Base-by-base conservation (phyloP, 1,140 invertebrate species). In the Neelides sp. region DNA sequence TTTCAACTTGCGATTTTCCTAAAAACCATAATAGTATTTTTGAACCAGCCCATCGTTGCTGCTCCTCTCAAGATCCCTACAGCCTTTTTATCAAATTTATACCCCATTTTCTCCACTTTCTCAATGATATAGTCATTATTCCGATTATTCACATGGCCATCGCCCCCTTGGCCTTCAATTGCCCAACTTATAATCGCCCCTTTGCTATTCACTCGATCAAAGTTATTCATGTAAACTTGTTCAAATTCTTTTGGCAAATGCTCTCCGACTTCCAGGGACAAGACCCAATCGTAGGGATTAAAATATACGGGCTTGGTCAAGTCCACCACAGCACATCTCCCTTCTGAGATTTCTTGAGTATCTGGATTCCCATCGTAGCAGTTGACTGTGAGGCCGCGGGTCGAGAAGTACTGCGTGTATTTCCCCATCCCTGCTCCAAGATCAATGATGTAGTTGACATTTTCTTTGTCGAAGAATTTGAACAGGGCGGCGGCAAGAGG, bases 221-320 rank as follows among this genome's bases (percentile, higher is more conserved):
- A 17, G 17, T 52, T 52, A 13, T 24, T 17, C 13, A 52, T 34
- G 23, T 34, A 52, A 5, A 26, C 49, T 10, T 28, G 17, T 48
- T 52, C 50, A 24, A 34, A 52, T 28, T 52, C 50, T 27, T 17
- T 52, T n/a, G 50, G 50, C 15, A 52, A 24, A 27, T 52, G 50
- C 50, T 52, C 42, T 15, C 50, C 50, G 1, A 52, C 50, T 36
- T 52, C 42, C n/a, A 48, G 17, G 13, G 42, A 48, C 27, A 52
- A 19, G 27, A 48, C 44, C 50, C 50, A 52, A 30, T 52, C 50
- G 28, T 26, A 45, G 8, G 8, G 30, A 34, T 15, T 10, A 34
- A 34, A 34, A 34, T 34, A 8, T n/a, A 41, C 17, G 10, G 39
- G 39, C 19, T 41, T 41, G 19, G 10, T 41, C 39, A 41, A 19